Evolutionary conservation across 2,888 invertebrate species (phyloP), one percentile per base, ranked within the genome.

Genomic region (Sphinx pinastri): DNA sequence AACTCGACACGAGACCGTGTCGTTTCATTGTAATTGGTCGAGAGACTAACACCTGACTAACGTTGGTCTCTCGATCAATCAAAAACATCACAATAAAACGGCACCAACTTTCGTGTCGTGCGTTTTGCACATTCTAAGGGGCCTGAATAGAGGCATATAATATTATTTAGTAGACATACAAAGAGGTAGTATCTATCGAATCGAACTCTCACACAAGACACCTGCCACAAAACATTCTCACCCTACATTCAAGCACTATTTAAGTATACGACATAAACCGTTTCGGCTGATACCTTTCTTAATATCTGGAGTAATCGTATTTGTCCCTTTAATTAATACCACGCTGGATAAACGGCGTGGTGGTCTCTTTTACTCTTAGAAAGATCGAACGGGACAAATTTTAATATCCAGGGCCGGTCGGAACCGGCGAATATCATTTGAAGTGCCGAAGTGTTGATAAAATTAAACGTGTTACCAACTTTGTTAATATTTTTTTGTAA

Each of bases 221-320:
- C 16, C 54, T 16, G n/a, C 2, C n/a, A 25, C 25, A 25, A 25
- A 25, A 25, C 25, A 25, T 25, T 25, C 52, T 52, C n/a, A 2
- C 8, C 54, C 54, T n/a, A 54, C 54, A 54, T 54, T 54, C 14
- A 54, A 54, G 1, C 16, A 54, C 54, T 3, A 7, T 54, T 16
- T 8, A 54, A 38, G 2, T 7, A 8, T 8, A 5, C n/a, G 8
- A 8, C 8, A 54, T 54, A 54, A 54, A n/a, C n/a, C 54, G 54
- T 16, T 54, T 16, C 7, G 16, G 54, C 16, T 5, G n/a, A 38
- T 54, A 4, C 14, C 5, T 6, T 54, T 16, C 54, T 14, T 54
- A 54, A 54, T 54, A 54, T 54, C 54, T 16, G 16, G 16, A n/a
- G 54, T 54, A 54, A 54, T 54, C 54, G 54, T 54, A 54, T 54